Evolutionary conservation across 2,888 invertebrate genomes (phyloP), one percentile per base, ranked within the genome.

Genomic region (Eilema griseolum): DNA sequence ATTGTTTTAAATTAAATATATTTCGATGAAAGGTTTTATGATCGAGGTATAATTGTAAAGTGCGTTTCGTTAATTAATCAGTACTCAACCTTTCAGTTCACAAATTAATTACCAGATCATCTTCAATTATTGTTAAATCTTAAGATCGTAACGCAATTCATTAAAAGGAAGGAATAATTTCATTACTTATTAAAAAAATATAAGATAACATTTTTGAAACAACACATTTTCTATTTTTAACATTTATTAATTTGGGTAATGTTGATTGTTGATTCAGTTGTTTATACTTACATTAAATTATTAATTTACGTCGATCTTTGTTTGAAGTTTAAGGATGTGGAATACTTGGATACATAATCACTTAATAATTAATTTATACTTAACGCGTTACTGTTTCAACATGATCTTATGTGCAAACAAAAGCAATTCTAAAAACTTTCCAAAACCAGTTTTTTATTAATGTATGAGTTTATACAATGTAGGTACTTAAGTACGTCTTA

Each of bases 271-370:
- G n/a, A 52, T 52, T 52, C n/a, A 10, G 10, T 52, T 52, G 52
- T n/a, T 52, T n/a, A 52, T 52, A n/a, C n/a, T 20, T n/a, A 52
- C n/a, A n/a, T n/a, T 52, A n/a, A 52, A 52, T 52, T n/a, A 52
- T 20, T 52, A 2, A 20, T n/a, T 52, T 52, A 20, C 20, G 20
- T n/a, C n/a, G 52, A 20, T 1, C 46, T 52, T 52, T 52, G 52
- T 52, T n/a, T 52, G n/a, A 52, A 52, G 52, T 52, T n/a, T n/a
- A 52, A 52, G 52, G 52, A 52, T 52, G n/a, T 52, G 52, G 46
- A 0, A 46, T 20, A 52, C 52, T 52, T 52, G n/a, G 46, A 52
- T 52, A 52, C 20, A 20, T 52, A 52, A 20, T n/a, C 2, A 46
- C 46, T 46, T n/a, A 52, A 20, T 52, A 20, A 52, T n/a, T 52